A percentile compares a stretch with the other conserved stretches of the same genome.
Evolutionary conservation across 2,113 vertebrate species (phyloP).

Genomic region (Polyodon spathula): DNA sequence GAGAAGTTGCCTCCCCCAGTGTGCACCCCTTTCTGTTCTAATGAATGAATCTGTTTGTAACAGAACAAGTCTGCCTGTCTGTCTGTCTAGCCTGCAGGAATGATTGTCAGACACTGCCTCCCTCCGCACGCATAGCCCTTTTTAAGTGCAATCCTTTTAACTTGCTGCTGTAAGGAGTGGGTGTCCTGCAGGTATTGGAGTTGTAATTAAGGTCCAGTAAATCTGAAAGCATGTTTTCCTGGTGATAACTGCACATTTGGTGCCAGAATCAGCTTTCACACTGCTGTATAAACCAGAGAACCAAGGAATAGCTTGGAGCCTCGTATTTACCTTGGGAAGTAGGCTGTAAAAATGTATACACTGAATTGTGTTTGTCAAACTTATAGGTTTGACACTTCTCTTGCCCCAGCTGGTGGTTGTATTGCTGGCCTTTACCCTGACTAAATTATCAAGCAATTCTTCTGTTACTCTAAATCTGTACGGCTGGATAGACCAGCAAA

Average conservation of each 20-base stretch:
- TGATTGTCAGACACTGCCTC: conserved; percentile 18
- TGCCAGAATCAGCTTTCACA: conserved; percentile 13
- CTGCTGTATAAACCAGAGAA: too few species aligned
- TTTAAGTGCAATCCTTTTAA: not conserved
- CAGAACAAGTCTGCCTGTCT: not conserved
- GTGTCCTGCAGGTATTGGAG: conserved; percentile 1
- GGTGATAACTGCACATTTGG: conserved; percentile 20
- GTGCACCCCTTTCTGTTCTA: not conserved
- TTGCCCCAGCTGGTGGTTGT: too few species aligned
- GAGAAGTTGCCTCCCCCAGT: too few species aligned
- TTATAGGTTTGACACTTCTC: too few species aligned
- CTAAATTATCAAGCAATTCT: too few species aligned
- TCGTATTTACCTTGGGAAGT: too few species aligned
- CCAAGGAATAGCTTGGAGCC: too few species aligned
- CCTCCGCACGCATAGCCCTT: conserved; percentile 18
- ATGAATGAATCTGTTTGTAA: not conserved
- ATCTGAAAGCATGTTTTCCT: not conserved
- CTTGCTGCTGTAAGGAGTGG: conserved; percentile 8
- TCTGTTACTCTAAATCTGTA: too few species aligned
- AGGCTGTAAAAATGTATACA: too few species aligned
- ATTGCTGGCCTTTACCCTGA: too few species aligned
- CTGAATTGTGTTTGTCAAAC: too few species aligned
- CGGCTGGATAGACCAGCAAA: too few species aligned
- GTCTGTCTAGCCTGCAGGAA: not conserved
- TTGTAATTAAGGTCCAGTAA: conserved; percentile 11